Conservation (phyloP, 2,113 vertebrate genomes). For the Talpa occidentalis region DNA sequence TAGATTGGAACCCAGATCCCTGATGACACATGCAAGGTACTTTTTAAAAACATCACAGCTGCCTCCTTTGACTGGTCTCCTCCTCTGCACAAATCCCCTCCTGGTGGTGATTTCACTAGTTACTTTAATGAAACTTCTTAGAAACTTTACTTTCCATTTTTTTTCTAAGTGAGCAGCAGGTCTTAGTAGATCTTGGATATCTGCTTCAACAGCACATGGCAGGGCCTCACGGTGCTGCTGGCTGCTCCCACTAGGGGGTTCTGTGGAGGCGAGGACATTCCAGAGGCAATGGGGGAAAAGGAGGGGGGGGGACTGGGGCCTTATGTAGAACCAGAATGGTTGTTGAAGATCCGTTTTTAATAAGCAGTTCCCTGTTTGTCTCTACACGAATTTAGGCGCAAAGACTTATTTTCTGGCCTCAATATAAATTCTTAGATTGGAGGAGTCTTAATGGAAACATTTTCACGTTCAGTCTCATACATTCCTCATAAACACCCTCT, state of each 20-base stretch:
- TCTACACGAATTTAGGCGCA: not conserved
- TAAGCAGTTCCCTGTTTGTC: not conserved
- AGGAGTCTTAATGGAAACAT: not conserved
- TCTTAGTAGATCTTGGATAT: too few relatives aligned
- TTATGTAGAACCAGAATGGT: not conserved
- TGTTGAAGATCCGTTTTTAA: not conserved
- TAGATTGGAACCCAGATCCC: not conserved
- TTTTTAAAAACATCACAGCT: not conserved
- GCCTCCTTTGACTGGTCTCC: accelerated
- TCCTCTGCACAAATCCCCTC: not conserved
- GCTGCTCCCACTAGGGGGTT: not conserved
- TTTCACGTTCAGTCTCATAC: not conserved
- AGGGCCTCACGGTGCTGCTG: not conserved
- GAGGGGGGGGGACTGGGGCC: too few relatives aligned
- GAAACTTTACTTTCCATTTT: not conserved
- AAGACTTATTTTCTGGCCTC: not conserved
- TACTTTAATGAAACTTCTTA: not conserved
- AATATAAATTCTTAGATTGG: not conserved
- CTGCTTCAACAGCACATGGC: not conserved
- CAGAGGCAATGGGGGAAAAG: too few relatives aligned
- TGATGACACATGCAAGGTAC: not conserved
- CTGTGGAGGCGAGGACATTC: not conserved
- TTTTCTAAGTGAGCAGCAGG: not conserved
- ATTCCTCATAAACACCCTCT: not conserved
- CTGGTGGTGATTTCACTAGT: not conserved